These are phyloP conservation scores for Ferrisia virgata DNA, from an alignment of 2,888 invertebrate genomes.

Conservation along the genomic window DNA sequence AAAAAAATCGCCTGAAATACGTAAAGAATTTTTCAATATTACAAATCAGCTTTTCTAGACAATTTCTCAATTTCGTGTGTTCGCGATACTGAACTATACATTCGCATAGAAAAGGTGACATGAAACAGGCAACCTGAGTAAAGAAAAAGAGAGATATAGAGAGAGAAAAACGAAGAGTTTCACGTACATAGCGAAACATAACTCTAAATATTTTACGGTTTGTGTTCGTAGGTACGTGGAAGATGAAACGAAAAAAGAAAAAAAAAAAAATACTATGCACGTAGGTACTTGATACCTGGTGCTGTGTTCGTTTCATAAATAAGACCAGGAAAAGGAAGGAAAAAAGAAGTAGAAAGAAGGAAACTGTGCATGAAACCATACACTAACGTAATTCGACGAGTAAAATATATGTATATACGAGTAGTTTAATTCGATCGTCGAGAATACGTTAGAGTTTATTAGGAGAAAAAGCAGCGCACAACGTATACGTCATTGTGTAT, in stretches of 20 bases:
- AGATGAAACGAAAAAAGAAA: neutral
- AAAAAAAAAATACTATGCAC: neutral
- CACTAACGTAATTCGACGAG: slow-evolving; percentile 4
- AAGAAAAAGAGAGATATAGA: too few relatives aligned
- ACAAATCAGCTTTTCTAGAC: slow-evolving; percentile 14
- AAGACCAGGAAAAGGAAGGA: neutral
- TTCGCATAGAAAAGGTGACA: neutral
- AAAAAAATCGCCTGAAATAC: neutral
- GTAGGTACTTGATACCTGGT: neutral
- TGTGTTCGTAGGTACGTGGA: neutral
- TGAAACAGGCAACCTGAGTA: neutral
- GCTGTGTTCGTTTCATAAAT: neutral
- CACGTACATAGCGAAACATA: neutral
- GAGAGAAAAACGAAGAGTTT: neutral
- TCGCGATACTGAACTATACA: neutral
- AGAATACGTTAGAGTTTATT: slow-evolving; percentile 6
- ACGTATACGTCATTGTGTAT: neutral
- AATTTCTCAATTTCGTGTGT: neutral
- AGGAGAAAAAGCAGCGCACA: neutral
- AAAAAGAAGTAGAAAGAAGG: neutral
- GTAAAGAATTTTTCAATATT: slow-evolving; percentile 1
- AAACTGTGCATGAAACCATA: slow-evolving; percentile 14
- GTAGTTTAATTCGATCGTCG: slow-evolving; percentile 9
- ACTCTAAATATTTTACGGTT: neutral
- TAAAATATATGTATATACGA: neutral